Base-by-base conservation (phyloP, 2,888 invertebrate genomes). In the Podabrus alpinus region DNA sequence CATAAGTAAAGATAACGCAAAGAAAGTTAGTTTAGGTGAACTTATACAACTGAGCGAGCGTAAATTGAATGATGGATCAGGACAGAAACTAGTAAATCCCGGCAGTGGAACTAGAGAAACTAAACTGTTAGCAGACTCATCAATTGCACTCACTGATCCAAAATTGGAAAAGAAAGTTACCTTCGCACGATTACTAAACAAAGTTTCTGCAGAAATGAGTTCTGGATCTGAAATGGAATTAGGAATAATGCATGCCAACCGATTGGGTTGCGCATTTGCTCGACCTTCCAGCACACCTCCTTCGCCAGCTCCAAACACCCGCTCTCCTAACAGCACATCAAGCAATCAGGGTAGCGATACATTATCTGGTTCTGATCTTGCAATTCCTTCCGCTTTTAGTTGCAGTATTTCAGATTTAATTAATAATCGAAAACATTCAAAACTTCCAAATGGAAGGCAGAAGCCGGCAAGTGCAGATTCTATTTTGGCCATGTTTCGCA, bases 391-490 rank as follows among this genome's bases (percentile, higher is more conserved):
- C 82, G 90, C 91, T 78, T 86, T 92, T 77, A 91, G 90, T 82
- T 90, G 90, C 81, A 91, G 87, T 83, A 86, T 88, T 80, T 87
- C 87, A 79, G 88, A 88, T 84, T 81, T 88, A 73, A 83, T 86
- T 75, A 81, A 80, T 75, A 83, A 83, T 71, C 82, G 85, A 72
- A 83, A 84, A 16, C 88, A 78, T 69, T 76, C 78, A 72, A 80
- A 83, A 73, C 81, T 86, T 17, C 85, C 87, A 69, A 87, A 84
- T 72, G 87, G 82, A 82, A 88, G 89, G 66, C 90, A 91, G 79
- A 94, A 93, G 86, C 92, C 93, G 68, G 91, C 94, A 24, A 94
- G 93, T 83, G 94, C 94, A 10, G 94, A 95, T 86, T 94, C 94
- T 1, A 93, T 94, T 79, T 86, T 94, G 77, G 93, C 94, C 10